These are phyloP conservation scores for Harpegnathos saltator DNA, from an alignment of 1,140 invertebrate genomes.

Conservation along the genomic window DNA sequence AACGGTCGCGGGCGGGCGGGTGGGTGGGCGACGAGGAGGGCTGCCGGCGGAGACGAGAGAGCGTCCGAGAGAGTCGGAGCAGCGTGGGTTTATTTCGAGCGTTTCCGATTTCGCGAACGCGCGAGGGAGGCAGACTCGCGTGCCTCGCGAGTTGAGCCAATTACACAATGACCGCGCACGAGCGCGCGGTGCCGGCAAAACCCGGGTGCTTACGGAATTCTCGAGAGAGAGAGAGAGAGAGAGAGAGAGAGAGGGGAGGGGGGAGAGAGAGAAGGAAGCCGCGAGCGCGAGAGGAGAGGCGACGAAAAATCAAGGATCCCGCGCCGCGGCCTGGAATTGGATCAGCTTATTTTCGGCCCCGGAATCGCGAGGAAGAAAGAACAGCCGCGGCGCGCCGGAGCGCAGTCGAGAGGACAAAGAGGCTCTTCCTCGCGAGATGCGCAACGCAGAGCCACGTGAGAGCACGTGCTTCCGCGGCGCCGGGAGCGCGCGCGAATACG, in stretches of 20 bases:
- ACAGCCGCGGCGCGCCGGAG: neutral
- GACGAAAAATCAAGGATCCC: conserved; percentile 57
- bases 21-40: neutral
- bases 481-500: too few species aligned
- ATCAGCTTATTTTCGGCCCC: conserved; percentile 59
- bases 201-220: conserved; percentile 50
- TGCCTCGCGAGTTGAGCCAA: conserved; percentile 57
- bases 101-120: conserved; percentile 67
- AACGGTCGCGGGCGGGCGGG: neutral
- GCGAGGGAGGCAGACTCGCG: conserved; percentile 54
- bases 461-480: too few species aligned
- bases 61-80: conserved; percentile 23
- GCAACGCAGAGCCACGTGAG: too few species aligned
- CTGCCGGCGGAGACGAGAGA: neutral
- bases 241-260: too few species aligned
- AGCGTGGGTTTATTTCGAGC: conserved; percentile 70
- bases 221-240: too few species aligned
- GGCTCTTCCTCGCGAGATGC: too few species aligned
- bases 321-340: conserved; percentile 42
- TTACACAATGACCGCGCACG: conserved; percentile 59
- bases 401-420: too few species aligned
- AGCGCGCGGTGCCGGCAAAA: conserved; percentile 27
- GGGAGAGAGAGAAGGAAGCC: too few species aligned
- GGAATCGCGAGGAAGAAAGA: conserved; percentile 56
- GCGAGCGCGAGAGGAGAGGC: conserved; percentile 26